Evolutionary conservation across 2,888 invertebrate species (phyloP).

Genomic region (Coremacera marginata): DNA sequence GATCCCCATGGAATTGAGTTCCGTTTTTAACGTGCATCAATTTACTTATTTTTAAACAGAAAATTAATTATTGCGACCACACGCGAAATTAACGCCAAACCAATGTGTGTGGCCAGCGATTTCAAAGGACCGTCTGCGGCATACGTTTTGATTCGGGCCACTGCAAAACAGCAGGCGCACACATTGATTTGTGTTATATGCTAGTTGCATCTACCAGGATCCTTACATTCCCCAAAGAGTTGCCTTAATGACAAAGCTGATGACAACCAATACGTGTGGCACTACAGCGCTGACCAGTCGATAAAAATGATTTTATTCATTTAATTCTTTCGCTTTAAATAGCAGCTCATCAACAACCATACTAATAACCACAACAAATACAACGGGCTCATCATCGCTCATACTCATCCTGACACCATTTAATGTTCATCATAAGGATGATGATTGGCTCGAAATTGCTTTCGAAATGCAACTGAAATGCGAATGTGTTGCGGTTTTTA

Average conservation of each 20-base stretch:
- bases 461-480: constrained; percentile 14
- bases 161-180: not conserved
- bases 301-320: constrained; percentile 3
- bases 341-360: not conserved
- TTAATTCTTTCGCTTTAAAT: constrained; percentile 7
- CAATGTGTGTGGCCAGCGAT: constrained; percentile 49
- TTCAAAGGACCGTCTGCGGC: constrained; percentile 23
- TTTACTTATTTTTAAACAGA: constrained; percentile 33
- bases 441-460: constrained; percentile 19
- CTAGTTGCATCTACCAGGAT: not conserved
- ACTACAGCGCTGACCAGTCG: not conserved
- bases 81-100: constrained; percentile 42
- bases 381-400: not conserved
- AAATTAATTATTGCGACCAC: constrained; percentile 49
- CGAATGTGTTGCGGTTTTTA: constrained; percentile 43
- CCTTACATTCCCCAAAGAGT: not conserved
- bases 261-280: not conserved
- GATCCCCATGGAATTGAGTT: no score
- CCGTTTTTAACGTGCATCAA: not conserved
- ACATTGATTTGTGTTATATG: constrained; percentile 12
- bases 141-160: no score
- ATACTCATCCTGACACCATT: not conserved
- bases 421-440: constrained; percentile 13
- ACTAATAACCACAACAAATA: not conserved
- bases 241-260: not conserved